These are phyloP conservation scores for Cheilosia urbana DNA, from an alignment of 2,888 invertebrate species.

Conservation along the genomic window DNA sequence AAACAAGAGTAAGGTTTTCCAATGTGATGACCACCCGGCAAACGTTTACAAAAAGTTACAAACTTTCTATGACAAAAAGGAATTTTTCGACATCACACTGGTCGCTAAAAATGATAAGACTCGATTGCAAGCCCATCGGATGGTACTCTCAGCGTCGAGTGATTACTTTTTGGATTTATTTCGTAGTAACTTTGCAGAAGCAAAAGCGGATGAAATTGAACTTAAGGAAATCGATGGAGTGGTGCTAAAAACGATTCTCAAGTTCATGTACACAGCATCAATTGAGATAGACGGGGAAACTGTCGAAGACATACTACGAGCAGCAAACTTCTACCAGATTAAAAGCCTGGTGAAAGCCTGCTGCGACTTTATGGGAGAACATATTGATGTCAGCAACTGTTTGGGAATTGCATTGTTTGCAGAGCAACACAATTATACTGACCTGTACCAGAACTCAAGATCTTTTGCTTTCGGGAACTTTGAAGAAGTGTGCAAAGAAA, in stretches of 20 bases:
- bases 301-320: neutral
- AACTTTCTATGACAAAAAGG: neutral
- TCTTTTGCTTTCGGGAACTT: neutral
- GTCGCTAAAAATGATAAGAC: slow-evolving; percentile 1
- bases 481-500: neutral
- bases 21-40: neutral
- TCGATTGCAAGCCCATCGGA: neutral
- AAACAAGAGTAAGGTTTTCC: too few species aligned
- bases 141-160: neutral
- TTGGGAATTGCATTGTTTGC: neutral
- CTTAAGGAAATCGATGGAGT: neutral
- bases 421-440: neutral
- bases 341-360: neutral
- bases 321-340: neutral
- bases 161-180: neutral
- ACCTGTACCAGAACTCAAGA: neutral
- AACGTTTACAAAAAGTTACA: neutral
- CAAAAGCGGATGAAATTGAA: neutral
- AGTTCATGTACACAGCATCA: neutral
- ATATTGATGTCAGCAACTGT: neutral
- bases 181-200: neutral
- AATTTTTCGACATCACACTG: neutral
- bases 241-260: neutral
- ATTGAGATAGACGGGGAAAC: neutral
- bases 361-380: neutral